phyloP scores from a whole-genome alignment of 2,113 vertebrate genomes.

The Bubo scandiacus region DNA sequence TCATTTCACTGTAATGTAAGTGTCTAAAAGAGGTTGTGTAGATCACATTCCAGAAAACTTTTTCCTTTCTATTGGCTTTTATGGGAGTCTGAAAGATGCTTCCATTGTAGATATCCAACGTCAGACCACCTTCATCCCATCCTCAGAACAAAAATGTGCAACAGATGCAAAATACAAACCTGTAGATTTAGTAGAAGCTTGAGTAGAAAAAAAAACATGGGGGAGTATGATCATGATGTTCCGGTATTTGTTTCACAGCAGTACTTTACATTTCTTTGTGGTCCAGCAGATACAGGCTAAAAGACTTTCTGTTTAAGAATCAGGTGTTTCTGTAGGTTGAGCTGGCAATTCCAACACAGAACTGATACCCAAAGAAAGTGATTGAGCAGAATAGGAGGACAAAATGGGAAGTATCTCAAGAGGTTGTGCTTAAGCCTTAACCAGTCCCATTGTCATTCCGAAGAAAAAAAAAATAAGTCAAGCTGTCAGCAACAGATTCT shows the following conservation, averaged over 20 bases:
- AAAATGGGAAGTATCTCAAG: background rate
- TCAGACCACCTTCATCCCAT: background rate
- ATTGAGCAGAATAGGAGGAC: background rate
- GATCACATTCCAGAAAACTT: background rate
- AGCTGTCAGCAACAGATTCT: background rate
- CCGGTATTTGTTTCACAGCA: background rate
- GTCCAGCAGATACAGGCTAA: background rate
- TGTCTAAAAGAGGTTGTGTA: background rate
- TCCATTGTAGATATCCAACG: background rate
- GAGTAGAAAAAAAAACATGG: background rate
- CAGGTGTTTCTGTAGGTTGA: background rate
- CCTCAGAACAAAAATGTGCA: background rate
- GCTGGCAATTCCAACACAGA: background rate
- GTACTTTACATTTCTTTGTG: background rate
- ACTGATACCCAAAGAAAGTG: background rate
- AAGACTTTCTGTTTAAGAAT: background rate
- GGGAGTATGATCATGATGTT: background rate
- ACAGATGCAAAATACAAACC: background rate
- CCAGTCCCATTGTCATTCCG: background rate
- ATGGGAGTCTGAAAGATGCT: background rate
- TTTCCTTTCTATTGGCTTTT: background rate
- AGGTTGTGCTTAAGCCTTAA: background rate
- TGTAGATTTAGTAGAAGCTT: background rate
- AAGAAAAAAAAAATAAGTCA: background rate
- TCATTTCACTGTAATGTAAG: background rate